These are phyloP conservation scores for Sitta europaea DNA, from an alignment of 2,113 vertebrate genomes.

Conservation along the genomic window DNA sequence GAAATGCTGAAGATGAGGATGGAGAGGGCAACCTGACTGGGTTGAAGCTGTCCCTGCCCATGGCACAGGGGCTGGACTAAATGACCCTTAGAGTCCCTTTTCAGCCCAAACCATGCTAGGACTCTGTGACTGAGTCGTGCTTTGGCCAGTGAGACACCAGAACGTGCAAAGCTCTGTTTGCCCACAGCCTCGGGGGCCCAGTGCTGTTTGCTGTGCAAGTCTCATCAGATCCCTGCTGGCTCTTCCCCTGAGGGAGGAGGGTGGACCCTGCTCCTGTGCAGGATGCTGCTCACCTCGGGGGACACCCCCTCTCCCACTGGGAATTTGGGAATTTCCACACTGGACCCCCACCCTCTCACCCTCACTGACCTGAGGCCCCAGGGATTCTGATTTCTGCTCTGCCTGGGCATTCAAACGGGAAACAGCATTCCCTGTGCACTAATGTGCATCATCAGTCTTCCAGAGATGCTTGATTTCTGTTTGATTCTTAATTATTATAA, in stretches of 20 bases:
- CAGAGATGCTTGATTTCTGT: slow-evolving; percentile 44
- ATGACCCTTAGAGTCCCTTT: background rate
- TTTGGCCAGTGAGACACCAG: background rate
- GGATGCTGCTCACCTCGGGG: accelerated
- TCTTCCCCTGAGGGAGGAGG: background rate
- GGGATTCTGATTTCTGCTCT: background rate
- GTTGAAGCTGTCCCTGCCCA: background rate
- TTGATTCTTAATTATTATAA: slow-evolving; percentile 66
- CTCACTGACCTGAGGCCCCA: background rate
- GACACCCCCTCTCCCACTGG: background rate
- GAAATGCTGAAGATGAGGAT: accelerated
- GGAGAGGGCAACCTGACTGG: accelerated
- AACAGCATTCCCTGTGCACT: background rate
- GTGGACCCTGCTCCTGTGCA: accelerated
- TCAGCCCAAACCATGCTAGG: background rate
- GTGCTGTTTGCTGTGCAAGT: accelerated
- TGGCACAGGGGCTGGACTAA: accelerated
- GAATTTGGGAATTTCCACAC: background rate
- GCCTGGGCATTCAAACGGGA: background rate
- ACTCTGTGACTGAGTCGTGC: background rate
- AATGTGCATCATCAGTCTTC: slow-evolving; percentile 24
- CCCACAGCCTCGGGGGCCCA: background rate
- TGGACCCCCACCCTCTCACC: accelerated
- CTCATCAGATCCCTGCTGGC: background rate
- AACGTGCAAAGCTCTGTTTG: background rate